phyloP scores from a whole-genome alignment of 1,140 invertebrate species.

The Caenorhabditis latens region DNA sequence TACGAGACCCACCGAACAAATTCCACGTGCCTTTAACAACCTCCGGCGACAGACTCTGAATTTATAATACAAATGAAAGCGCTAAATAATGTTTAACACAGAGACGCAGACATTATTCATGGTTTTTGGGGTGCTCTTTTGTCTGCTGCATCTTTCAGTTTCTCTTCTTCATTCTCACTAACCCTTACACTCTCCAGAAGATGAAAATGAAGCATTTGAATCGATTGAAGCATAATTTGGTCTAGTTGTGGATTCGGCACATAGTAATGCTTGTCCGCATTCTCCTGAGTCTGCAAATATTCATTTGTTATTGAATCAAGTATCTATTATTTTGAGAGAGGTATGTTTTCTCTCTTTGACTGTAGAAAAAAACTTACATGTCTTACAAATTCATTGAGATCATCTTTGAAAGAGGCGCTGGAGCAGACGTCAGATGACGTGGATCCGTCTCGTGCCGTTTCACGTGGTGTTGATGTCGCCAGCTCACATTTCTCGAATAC shows the following conservation, averaged over 20 bases:
- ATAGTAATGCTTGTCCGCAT: slow-evolving; percentile 91
- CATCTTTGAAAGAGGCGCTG: slow-evolving; percentile 98
- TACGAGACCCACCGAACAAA: no score
- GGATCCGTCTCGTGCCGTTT: slow-evolving; percentile 86
- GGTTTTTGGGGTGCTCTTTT: background rate
- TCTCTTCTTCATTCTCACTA: slow-evolving; percentile 79
- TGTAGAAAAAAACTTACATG: slow-evolving; percentile 83
- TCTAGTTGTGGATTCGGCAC: slow-evolving; percentile 97
- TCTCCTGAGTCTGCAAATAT: slow-evolving; percentile 35
- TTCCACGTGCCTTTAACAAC: no score
- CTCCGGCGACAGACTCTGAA: no score
- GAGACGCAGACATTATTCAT: slow-evolving; percentile 23
- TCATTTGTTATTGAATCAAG: slow-evolving; percentile 19
- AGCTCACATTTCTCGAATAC: slow-evolving; percentile 99
- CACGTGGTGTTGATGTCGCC: slow-evolving; percentile 97
- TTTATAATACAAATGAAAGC: background rate
- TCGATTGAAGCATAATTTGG: slow-evolving; percentile 99
- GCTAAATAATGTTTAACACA: background rate
- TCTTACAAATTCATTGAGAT: slow-evolving; percentile 98
- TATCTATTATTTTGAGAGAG: background rate
- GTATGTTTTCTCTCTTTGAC: background rate
- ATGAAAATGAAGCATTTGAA: slow-evolving; percentile 99
- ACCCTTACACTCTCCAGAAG: slow-evolving; percentile 99
- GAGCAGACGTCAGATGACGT: slow-evolving; percentile 88
- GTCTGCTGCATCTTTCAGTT: background rate